Base-by-base conservation (phyloP, 2,113 vertebrate species). In the Ptilorrhoa leucosticta region DNA sequence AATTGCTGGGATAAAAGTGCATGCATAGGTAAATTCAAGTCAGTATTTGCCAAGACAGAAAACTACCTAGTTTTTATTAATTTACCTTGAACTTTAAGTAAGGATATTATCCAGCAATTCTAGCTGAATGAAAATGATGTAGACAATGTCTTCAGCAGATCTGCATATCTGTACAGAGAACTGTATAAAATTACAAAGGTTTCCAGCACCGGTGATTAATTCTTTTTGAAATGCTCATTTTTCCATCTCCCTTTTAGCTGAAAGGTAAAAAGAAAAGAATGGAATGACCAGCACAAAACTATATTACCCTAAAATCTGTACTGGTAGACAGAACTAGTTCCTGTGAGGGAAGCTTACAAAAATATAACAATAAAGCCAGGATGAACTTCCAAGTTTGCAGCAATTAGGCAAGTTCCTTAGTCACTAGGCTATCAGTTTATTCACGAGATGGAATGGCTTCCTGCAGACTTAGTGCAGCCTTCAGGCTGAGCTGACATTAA, bases 161-260 rank as follows among this genome's bases (percentile, higher is more conserved):
- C 22, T 66, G 7, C 0, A 0, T 51, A 44, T n/a, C 15, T 28
- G 5, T 20, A 22, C 27, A 56, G 31, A 61, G 3, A 11, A 16
- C 2, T 70, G 0, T 33, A 23, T 23, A n/a, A 65, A 44, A 50
- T 60, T 27, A 27, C 9, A 21, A 1, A 45, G 4, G 9, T 44
- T 76, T 83, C 30, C 16, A 81, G 35, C 3, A n/a, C 4, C 47
- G 4, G 22, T 68, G 5, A 18, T 15, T 56, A 60, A 9, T 10
- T 23, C 13, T 57, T 24, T 81, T 68, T 50, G 1, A 6, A 85
- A 64, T 42, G 3, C 3, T 60, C 24, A 13, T 39, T 85, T 91
- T 92, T n/a, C 22, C 11, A 57, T 14, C 7, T 79, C 10, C 37
- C 6, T 77, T 90, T 64, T 48, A 85, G 22, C 13, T 57, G 31